phyloP scores from a whole-genome alignment of 2,888 invertebrate genomes.

The Eupithecia insigniata region DNA sequence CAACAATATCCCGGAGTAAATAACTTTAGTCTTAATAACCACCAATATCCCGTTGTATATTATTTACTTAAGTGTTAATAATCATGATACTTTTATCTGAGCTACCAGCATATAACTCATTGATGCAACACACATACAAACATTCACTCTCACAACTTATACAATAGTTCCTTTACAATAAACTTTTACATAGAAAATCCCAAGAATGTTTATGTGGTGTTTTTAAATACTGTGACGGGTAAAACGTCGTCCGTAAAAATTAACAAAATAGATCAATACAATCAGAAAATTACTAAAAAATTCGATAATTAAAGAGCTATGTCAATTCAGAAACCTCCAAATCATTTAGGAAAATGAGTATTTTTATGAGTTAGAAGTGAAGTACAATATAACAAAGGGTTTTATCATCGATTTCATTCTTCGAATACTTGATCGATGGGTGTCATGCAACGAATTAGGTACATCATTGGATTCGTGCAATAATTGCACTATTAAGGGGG shows the following conservation, averaged over 20 bases:
- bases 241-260: neutral
- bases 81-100: too few relatives aligned
- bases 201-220: neutral
- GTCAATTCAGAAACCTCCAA: neutral
- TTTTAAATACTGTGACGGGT: constrained; percentile 3
- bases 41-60: too few relatives aligned
- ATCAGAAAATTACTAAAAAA: neutral
- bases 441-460: neutral
- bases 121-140: neutral
- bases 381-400: neutral
- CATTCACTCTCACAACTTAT: neutral
- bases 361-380: neutral
- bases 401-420: too few relatives aligned
- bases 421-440: neutral
- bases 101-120: neutral
- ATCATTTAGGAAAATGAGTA: neutral
- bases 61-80: too few relatives aligned
- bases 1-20: too few relatives aligned
- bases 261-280: neutral
- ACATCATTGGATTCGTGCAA: neutral
- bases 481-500: neutral
- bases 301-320: neutral
- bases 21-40: too few relatives aligned
- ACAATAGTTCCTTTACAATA: neutral
- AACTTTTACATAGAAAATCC: neutral